Evolutionary conservation across 2,113 vertebrate species (phyloP).

Genomic region (Phycodurus eques): DNA sequence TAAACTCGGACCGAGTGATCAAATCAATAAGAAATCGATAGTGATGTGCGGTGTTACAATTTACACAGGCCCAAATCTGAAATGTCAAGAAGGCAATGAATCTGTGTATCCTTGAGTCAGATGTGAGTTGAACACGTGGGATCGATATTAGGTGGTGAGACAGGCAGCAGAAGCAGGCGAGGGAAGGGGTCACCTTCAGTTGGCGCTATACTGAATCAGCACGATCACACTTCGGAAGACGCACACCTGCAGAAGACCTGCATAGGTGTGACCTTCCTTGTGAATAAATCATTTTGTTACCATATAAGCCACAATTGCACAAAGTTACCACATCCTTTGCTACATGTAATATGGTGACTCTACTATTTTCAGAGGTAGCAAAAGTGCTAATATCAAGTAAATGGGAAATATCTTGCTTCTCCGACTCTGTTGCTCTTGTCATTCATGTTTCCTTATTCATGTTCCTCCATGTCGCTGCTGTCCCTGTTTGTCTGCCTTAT

Average conservation of each 20-base stretch:
- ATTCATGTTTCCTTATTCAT: not conserved
- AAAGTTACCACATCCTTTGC: constrained; percentile 12
- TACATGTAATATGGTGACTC: constrained; percentile 6
- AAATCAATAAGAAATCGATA: constrained; percentile 66
- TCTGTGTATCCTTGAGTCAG: constrained; percentile 66
- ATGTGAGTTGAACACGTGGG: constrained; percentile 61
- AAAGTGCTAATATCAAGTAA: not conserved
- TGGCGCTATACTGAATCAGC: constrained; percentile 74
- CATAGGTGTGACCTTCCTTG: constrained; percentile 49
- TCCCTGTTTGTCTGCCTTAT: not conserved
- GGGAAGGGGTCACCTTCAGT: constrained; percentile 74
- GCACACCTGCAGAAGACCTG: constrained; percentile 51
- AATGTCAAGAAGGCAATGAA: constrained; percentile 65
- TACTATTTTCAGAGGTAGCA: not conserved
- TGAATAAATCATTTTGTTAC: constrained; percentile 59
- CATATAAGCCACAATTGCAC: constrained; percentile 34
- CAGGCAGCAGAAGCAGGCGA: constrained; percentile 58
- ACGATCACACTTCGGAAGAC: constrained; percentile 51
- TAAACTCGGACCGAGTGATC: constrained; percentile 30
- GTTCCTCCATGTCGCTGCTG: not conserved
- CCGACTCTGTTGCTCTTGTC: too few species aligned
- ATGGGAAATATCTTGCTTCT: too few species aligned
- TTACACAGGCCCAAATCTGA: constrained; percentile 58
- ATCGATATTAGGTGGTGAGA: constrained; percentile 75
- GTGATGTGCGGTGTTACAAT: constrained; percentile 38